Evolutionary conservation across 2,888 invertebrate genomes (phyloP).

Genomic region (Melipona bicolor): DNA sequence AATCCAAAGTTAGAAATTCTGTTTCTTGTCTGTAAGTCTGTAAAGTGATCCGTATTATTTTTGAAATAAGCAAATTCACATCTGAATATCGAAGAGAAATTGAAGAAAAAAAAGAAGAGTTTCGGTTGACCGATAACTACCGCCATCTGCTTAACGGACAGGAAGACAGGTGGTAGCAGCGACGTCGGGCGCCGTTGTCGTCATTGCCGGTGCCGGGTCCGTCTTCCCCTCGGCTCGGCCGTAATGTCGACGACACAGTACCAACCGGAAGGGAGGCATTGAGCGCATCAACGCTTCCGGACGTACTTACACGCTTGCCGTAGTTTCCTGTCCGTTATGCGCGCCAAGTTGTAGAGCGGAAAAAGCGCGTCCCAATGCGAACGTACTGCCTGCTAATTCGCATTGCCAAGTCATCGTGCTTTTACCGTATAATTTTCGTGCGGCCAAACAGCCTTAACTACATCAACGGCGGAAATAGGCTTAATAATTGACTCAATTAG

Average conservation of each 20-base stretch:
- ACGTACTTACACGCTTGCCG: conserved; percentile 59
- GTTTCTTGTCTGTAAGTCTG: too few species aligned
- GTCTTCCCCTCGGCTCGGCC: conserved; percentile 9
- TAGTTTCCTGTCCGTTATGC: conserved; percentile 74
- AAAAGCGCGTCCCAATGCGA: conserved; percentile 54
- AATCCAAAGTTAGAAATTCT: too few species aligned
- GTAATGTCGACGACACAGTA: conserved; percentile 36
- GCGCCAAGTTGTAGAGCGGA: conserved; percentile 66
- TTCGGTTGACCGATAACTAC: conserved; percentile 37
- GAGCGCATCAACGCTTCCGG: conserved; percentile 79
- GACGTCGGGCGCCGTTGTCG: conserved; percentile 40
- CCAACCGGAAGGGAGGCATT: conserved; percentile 77
- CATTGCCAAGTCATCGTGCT: neutral
- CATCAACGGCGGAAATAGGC: too few species aligned
- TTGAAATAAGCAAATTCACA: too few species aligned
- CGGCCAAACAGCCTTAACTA: neutral
- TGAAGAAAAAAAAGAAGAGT: neutral
- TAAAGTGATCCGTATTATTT: too few species aligned
- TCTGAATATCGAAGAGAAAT: neutral
- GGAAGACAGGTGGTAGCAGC: conserved; percentile 27
- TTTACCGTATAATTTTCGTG: conserved; percentile 8
- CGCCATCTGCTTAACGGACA: conserved; percentile 54
- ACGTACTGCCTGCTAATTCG: neutral
- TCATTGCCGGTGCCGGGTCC: conserved; percentile 6
- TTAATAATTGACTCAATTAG: too few species aligned